phyloP scores from a whole-genome alignment of 2,797 vertebrate species.

The Gallinago solitaria region DNA sequence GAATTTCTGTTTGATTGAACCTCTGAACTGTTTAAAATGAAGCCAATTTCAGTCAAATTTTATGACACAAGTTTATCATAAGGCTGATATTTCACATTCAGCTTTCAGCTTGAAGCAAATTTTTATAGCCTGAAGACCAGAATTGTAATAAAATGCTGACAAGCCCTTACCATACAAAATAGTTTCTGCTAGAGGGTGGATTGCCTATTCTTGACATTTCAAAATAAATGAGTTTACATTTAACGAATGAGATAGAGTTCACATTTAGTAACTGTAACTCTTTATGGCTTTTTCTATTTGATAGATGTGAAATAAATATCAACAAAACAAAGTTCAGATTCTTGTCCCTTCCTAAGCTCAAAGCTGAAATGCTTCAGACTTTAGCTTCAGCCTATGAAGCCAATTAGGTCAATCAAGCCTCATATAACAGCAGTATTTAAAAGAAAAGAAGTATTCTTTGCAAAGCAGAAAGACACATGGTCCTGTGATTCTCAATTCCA shows the following conservation, averaged over 20 bases:
- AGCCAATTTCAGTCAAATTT: neutral
- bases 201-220: neutral
- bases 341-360: neutral
- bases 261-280: neutral
- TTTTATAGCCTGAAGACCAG: neutral
- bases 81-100: neutral
- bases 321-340: neutral
- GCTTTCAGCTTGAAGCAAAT: neutral
- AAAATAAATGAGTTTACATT: neutral
- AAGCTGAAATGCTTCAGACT: neutral
- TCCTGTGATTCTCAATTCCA: neutral
- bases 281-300: neutral
- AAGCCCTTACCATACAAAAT: neutral
- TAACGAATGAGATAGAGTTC: neutral
- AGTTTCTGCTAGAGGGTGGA: neutral
- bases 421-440: neutral
- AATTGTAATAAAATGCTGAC: conserved; percentile 3
- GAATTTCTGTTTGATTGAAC: neutral
- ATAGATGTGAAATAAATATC: neutral
- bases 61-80: neutral
- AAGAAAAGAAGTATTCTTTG: neutral
- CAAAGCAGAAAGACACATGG: neutral
- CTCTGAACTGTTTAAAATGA: neutral
- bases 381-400: neutral
- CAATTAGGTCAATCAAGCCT: neutral